Percentiles rank a stretch among this genome's conserved stretches.
phyloP scores from a whole-genome alignment of 2,113 vertebrate species.

The Sisor rabdophorus region DNA sequence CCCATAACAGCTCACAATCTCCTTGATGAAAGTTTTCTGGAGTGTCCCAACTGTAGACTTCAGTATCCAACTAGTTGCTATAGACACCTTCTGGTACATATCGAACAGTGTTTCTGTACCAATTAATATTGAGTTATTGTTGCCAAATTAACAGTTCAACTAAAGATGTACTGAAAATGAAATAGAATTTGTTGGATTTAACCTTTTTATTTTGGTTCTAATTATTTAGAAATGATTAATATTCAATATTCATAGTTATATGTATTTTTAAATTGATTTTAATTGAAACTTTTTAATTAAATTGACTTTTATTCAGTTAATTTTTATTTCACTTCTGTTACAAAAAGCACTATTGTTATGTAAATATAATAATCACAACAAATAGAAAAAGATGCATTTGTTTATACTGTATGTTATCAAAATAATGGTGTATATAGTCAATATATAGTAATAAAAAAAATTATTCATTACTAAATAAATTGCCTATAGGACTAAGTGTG shows the following conservation, averaged over 20 bases:
- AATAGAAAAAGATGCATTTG: not conserved
- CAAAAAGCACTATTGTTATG: not conserved
- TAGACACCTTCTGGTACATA: conserved; percentile 83
- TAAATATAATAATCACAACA: not conserved
- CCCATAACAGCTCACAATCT: conserved; percentile 68
- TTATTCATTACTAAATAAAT: no score
- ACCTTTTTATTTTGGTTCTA: not conserved
- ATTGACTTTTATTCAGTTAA: not conserved
- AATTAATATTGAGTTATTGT: not conserved
- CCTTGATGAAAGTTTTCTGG: conserved; percentile 88
- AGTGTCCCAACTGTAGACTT: conserved; percentile 82
- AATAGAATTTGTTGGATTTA: not conserved
- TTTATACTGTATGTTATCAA: no score
- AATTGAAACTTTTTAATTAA: not conserved
- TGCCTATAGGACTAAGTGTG: no score
- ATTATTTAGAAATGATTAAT: not conserved
- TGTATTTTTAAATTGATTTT: not conserved
- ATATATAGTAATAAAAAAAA: no score
- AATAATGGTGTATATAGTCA: no score
- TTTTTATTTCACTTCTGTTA: not conserved
- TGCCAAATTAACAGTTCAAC: not conserved
- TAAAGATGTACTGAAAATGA: not conserved
- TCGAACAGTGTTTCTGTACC: conserved; percentile 79
- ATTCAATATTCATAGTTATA: not conserved
- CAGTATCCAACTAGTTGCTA: conserved; percentile 85